Conservation (phyloP, 2,888 invertebrate genomes). For the Thymelicus sylvestris region DNA sequence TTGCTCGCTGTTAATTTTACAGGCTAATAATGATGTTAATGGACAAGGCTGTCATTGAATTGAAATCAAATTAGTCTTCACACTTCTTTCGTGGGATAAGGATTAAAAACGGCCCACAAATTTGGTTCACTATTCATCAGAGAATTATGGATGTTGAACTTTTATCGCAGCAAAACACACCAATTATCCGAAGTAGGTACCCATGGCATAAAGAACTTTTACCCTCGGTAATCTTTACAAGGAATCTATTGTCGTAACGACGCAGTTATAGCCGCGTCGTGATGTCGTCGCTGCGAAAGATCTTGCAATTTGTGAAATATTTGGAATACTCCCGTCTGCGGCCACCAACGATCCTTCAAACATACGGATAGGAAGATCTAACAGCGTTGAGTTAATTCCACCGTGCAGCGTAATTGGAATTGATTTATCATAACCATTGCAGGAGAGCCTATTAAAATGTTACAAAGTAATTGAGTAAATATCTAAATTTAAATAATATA, state of each 20-base stretch:
- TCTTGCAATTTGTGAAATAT: conserved; percentile 80
- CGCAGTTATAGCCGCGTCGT: conserved; percentile 53
- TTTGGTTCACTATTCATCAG: too few species aligned
- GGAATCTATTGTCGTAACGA: conserved; percentile 53
- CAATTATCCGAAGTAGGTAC: conserved; percentile 26
- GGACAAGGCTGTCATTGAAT: too few species aligned
- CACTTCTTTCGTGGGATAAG: too few species aligned
- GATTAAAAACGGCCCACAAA: too few species aligned
- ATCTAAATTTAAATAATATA: too few species aligned
- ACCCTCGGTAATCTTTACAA: conserved; percentile 38
- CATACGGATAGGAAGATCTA: conserved; percentile 27
- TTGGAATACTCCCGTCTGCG: conserved; percentile 70
- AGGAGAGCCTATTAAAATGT: too few species aligned
- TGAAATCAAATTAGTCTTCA: too few species aligned
- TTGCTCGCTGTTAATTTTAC: too few species aligned
- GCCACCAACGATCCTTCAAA: conserved; percentile 69
- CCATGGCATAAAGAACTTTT: conserved; percentile 29
- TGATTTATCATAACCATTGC: too few species aligned
- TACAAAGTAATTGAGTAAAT: too few species aligned
- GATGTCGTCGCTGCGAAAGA: conserved; percentile 64
- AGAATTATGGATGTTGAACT: neutral
- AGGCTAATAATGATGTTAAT: too few species aligned
- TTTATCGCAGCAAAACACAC: conserved; percentile 27
- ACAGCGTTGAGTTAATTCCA: neutral
- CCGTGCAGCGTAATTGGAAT: too few species aligned